Base-by-base conservation (phyloP, 1,140 invertebrate genomes). In the Zaprionus africanus region DNA sequence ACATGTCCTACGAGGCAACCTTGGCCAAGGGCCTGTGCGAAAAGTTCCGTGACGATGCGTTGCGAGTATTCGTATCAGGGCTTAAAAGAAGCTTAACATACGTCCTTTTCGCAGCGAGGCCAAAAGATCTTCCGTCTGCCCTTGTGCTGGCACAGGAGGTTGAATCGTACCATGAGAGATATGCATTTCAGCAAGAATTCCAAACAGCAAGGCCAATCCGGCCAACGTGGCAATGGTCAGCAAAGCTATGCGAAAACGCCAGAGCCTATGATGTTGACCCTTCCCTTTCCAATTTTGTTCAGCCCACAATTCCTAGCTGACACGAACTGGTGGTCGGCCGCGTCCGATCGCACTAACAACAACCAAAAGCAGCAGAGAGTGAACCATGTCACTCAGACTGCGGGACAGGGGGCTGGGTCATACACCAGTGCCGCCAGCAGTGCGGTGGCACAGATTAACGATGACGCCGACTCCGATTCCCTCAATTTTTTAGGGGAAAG, bases 1-100 rank as follows among this genome's bases (percentile, higher is more conserved):
- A 22, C 22, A 22, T 22, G 22, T 22, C 22, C 22, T n/a, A 22
- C 22, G 22, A 22, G 22, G 1, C 22, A 22, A 2, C 22, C 22
- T 22, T 22, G 22, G 22, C 22, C 22, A 22, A 22, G 22, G 22
- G 22, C 22, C 22, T 22, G 22, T 22, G 22, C 2, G 22, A 22
- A 22, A 22, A 22, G 22, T 22, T 22, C 22, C 1, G 22, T 22
- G 22, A 22, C 22, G 22, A 22, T 22, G 22, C 22, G 1, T 2
- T 22, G 22, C 22, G 22, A 22, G 22, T 22, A 22, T 22, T 22
- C 2, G 5, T 28, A 28, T 28, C 66, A 68, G 9, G 76, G 71
- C 15, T 36, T 13, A 41, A 41, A 5, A 41, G 12, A 36, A 13
- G 12, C 34, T 13, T 36, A 11, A 36, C 34, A 36, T 0, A 36